Evolutionary conservation across 2,888 invertebrate species (phyloP).

Genomic region (Standfussiana lucernea): DNA sequence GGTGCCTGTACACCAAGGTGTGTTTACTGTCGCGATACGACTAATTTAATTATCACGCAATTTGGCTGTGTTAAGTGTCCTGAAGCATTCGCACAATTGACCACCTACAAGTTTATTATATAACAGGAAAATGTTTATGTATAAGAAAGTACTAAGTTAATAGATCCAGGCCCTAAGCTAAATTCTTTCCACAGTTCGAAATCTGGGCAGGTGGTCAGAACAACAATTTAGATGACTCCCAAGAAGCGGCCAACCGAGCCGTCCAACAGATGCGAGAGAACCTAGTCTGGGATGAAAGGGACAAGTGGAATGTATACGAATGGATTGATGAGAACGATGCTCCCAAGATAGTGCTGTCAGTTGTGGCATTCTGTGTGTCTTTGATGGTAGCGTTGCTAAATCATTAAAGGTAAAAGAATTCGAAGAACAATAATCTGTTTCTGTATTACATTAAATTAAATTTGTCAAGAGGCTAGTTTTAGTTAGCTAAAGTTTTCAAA

Average conservation of each 20-base stretch:
- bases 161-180: background rate
- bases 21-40: no score
- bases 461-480: background rate
- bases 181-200: conserved; percentile 75
- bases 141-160: background rate
- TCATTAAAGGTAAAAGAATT: conserved; percentile 58
- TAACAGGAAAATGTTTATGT: background rate
- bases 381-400: conserved; percentile 77
- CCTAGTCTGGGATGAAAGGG: conserved; percentile 70
- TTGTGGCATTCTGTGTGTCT: conserved; percentile 76
- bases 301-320: conserved; percentile 78
- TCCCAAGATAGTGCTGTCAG: conserved; percentile 76
- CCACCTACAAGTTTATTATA: background rate
- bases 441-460: background rate
- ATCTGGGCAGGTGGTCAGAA: conserved; percentile 76
- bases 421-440: conserved; percentile 19
- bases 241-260: conserved; percentile 68
- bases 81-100: background rate
- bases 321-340: conserved; percentile 87
- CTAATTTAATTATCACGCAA: no score
- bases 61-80: background rate
- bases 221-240: conserved; percentile 78
- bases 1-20: no score
- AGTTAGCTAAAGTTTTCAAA: background rate
- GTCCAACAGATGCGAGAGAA: conserved; percentile 70